phyloP scores from a whole-genome alignment of 2,113 vertebrate genomes.

The Tragelaphus buxtoni region DNA sequence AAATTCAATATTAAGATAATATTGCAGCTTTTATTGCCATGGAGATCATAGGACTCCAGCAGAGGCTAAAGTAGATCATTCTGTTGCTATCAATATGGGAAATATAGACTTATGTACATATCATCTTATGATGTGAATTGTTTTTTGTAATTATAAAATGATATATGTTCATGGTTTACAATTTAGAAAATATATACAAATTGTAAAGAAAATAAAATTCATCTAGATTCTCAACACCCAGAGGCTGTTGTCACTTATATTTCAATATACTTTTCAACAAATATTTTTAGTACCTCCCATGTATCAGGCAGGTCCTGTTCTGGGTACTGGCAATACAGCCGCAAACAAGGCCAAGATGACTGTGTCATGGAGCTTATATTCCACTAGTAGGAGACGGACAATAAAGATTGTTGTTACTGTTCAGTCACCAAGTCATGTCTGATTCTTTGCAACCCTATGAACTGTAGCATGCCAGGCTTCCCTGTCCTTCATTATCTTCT shows the following conservation, averaged over 20 bases:
- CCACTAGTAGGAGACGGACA: neutral
- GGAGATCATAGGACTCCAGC: constrained; percentile 61
- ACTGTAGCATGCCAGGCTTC: neutral
- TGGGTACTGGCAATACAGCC: neutral
- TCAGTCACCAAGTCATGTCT: neutral
- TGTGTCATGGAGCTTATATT: neutral
- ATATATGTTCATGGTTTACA: neutral
- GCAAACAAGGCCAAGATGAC: neutral
- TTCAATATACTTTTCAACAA: neutral
- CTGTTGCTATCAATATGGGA: neutral
- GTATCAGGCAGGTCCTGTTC: neutral
- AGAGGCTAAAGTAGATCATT: constrained; percentile 23
- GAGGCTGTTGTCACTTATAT: neutral
- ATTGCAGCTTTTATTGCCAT: constrained; percentile 61
- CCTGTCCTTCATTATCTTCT: neutral
- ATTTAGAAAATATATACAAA: neutral
- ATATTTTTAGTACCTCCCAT: neutral
- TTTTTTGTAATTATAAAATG: neutral
- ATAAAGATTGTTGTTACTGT: neutral
- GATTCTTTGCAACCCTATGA: neutral
- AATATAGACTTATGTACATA: neutral
- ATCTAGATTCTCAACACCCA: neutral
- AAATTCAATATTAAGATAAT: constrained; percentile 71
- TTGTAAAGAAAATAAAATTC: neutral
- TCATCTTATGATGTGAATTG: neutral